Conservation (phyloP, 2,888 invertebrate genomes). For the Mesorhabditis belari region DNA sequence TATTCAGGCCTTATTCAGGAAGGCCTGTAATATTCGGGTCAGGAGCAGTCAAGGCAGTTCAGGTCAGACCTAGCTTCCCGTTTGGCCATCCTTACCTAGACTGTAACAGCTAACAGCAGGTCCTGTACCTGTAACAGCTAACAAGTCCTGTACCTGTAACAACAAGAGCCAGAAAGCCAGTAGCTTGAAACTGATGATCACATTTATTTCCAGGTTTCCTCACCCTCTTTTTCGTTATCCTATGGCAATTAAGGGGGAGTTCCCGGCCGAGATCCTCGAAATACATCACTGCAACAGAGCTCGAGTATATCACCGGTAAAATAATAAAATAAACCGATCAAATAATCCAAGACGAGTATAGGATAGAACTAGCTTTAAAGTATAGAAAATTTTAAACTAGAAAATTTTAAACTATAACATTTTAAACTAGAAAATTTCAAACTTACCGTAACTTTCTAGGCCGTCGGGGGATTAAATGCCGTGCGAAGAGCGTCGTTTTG, state of each 20-base stretch:
- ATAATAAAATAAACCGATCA: no score
- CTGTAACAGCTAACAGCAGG: no score
- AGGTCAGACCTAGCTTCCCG: no score
- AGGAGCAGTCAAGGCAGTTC: no score
- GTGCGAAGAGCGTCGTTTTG: background rate
- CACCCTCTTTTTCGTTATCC: slow-evolving; percentile 21
- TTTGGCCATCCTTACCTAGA: no score
- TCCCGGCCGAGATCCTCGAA: slow-evolving; percentile 39
- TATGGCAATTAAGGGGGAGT: slow-evolving; percentile 33
- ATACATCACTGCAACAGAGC: slow-evolving; percentile 38
- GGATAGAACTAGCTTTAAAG: background rate
- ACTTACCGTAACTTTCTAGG: background rate
- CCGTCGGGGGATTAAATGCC: background rate
- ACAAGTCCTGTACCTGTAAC: no score
- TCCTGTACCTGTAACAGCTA: no score
- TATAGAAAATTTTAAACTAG: background rate
- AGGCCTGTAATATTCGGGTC: no score
- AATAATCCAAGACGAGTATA: background rate
- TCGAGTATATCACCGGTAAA: slow-evolving; percentile 19
- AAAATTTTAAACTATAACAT: background rate
- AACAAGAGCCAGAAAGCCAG: no score
- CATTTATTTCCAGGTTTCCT: slow-evolving; percentile 33
- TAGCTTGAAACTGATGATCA: no score
- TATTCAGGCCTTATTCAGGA: no score
- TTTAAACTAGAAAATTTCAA: background rate